A percentile compares a stretch with the other conserved stretches of the same genome.
Conservation (phyloP, 2,797 vertebrate species). For the Pangasius macronema region DNA sequence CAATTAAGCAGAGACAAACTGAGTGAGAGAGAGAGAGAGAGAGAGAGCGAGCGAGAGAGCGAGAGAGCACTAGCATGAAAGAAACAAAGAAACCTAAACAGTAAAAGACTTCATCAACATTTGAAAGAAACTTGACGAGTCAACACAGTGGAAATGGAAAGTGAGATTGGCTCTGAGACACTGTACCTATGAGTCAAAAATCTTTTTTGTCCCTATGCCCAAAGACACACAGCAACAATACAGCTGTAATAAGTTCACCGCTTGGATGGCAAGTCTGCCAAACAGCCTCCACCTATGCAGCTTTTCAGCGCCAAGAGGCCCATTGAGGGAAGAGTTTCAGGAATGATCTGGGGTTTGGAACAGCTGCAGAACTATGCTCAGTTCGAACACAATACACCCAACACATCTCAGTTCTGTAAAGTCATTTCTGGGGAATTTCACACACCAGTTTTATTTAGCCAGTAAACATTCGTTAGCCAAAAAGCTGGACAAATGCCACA, state of each 20-base stretch:
- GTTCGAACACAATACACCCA: neutral
- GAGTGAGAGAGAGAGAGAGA: neutral
- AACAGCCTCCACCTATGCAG: conserved; percentile 24
- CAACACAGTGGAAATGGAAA: neutral
- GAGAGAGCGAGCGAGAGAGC: neutral
- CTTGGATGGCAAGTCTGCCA: conserved; percentile 7
- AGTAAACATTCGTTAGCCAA: neutral
- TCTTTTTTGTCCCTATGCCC: neutral
- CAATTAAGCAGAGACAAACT: neutral
- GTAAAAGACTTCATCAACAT: neutral
- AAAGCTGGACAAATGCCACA: neutral
- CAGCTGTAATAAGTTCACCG: neutral
- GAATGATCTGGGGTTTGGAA: conserved; percentile 22
- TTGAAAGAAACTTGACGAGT: neutral
- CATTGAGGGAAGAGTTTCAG: conserved; percentile 5
- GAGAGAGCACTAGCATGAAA: neutral
- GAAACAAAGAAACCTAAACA: neutral
- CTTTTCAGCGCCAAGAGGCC: neutral
- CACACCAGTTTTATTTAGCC: neutral
- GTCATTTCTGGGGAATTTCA: conserved; percentile 4
- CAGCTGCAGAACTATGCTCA: conserved; percentile 22
- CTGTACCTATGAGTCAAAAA: neutral
- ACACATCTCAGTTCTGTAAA: neutral
- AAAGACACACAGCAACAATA: neutral
- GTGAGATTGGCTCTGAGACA: neutral